Percentiles rank a stretch among this genome's conserved stretches.
These are phyloP conservation scores for Peromyscus leucopus DNA, from an alignment of 2,113 vertebrate species.

Conservation along the genomic window DNA sequence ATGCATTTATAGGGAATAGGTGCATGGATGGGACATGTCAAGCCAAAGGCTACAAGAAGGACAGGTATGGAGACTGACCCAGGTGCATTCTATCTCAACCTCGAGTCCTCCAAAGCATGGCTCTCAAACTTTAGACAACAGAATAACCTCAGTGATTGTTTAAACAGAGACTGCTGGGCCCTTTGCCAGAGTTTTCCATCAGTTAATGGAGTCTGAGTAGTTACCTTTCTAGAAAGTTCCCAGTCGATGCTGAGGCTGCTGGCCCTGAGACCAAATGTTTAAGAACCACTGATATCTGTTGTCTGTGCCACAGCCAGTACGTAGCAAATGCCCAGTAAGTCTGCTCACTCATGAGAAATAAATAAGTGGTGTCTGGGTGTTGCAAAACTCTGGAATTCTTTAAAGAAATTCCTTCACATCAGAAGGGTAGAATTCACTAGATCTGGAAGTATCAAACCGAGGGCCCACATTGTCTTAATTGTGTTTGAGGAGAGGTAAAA, in stretches of 20 bases:
- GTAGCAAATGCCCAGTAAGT: background rate
- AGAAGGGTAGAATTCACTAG: constrained; percentile 38
- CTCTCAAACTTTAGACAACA: background rate
- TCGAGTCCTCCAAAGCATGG: background rate
- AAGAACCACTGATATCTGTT: background rate
- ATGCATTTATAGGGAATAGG: background rate
- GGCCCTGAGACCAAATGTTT: background rate
- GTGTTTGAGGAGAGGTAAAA: constrained; percentile 32
- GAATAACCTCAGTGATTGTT: background rate
- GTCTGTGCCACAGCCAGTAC: too few relatives aligned
- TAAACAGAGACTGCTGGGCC: background rate
- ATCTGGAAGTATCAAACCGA: constrained; percentile 52
- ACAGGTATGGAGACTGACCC: background rate
- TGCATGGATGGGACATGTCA: background rate
- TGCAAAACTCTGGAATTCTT: constrained; percentile 5
- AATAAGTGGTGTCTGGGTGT: background rate
- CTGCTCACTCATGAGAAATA: background rate
- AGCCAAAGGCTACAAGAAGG: background rate
- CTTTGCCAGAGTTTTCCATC: background rate
- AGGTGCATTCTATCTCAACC: background rate
- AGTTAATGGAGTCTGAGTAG: background rate
- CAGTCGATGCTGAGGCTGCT: background rate
- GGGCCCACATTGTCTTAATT: background rate
- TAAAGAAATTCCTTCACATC: background rate
- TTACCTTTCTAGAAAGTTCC: background rate